phyloP scores from a whole-genome alignment of 2,888 invertebrate species.

The Eristalis arbustorum region DNA sequence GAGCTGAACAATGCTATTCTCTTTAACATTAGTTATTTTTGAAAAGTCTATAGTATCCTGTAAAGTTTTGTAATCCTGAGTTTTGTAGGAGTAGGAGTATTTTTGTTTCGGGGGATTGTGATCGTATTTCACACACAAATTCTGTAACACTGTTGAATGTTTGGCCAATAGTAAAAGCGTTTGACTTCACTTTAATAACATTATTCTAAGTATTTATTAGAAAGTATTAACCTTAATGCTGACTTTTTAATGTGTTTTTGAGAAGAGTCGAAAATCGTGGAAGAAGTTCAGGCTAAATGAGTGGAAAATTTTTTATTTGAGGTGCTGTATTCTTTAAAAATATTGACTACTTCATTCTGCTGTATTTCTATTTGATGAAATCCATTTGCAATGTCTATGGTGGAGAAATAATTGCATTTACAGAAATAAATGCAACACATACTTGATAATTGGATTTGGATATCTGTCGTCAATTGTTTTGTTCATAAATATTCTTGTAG shows the following conservation, averaged over 20 bases:
- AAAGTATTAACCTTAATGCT: too few species aligned
- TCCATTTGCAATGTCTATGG: too few species aligned
- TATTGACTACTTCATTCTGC: slow-evolving; percentile 22
- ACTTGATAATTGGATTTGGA: slow-evolving; percentile 17
- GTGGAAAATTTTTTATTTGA: slow-evolving; percentile 36
- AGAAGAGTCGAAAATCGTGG: background rate
- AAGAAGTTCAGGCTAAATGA: slow-evolving; percentile 34
- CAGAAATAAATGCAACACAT: slow-evolving; percentile 26
- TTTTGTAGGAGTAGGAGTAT: slow-evolving; percentile 12
- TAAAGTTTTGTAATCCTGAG: too few species aligned
- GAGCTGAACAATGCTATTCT: too few species aligned
- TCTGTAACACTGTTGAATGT: slow-evolving; percentile 11
- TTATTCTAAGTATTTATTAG: too few species aligned
- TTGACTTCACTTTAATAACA: slow-evolving; percentile 47
- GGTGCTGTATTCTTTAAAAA: slow-evolving; percentile 31
- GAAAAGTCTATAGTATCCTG: too few species aligned
- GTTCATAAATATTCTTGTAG: background rate
- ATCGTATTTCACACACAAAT: slow-evolving; percentile 39
- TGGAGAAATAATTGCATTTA: slow-evolving; percentile 24
- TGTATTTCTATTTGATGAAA: slow-evolving; percentile 9
- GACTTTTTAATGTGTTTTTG: too few species aligned
- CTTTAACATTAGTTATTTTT: too few species aligned
- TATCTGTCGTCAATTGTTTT: slow-evolving; percentile 24
- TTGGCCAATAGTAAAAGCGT: slow-evolving; percentile 13
- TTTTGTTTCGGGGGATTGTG: slow-evolving; percentile 19